A percentile compares a stretch with the other conserved stretches of the same genome.
phyloP scores from a whole-genome alignment of 2,888 invertebrate genomes.

The Tachystola acroxantha region DNA sequence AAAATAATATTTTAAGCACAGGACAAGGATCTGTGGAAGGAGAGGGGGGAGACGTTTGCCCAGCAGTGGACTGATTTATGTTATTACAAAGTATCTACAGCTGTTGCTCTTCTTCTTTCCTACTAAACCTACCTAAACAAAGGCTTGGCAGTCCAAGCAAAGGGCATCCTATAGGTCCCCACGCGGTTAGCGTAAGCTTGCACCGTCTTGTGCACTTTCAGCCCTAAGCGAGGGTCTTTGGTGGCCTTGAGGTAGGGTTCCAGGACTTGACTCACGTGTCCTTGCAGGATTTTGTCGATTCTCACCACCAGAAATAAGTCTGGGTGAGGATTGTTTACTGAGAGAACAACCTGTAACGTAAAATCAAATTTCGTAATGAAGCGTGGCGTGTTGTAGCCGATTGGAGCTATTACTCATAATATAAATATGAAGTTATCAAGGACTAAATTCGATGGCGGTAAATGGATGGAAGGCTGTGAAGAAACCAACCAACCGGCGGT shows the following conservation, averaged over 20 bases:
- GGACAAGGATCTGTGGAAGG: no score
- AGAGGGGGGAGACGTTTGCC: no score
- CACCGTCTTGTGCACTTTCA: constrained; percentile 89
- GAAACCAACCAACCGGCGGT: no score
- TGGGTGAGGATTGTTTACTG: constrained; percentile 91
- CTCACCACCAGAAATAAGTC: constrained; percentile 95
- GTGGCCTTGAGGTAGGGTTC: constrained; percentile 92
- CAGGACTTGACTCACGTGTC: constrained; percentile 88
- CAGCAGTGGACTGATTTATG: no score
- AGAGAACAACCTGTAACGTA: constrained; percentile 86
- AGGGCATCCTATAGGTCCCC: constrained; percentile 95
- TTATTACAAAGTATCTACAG: no score
- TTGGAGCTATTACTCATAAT: no score
- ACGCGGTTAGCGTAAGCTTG: constrained; percentile 89
- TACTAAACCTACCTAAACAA: constrained; percentile 84
- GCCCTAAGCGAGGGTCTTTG: constrained; percentile 86
- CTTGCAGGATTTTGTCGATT: constrained; percentile 96
- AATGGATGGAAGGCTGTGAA: no score
- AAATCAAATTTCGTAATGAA: no score
- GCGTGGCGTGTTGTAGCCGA: no score
- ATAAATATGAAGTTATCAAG: not conserved
- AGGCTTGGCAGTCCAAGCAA: constrained; percentile 97
- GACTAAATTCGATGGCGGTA: no score
- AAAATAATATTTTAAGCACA: no score
- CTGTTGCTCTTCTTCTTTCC: no score